phyloP scores from a whole-genome alignment of 2,797 vertebrate species.

The Kryptopterus vitreolus region DNA sequence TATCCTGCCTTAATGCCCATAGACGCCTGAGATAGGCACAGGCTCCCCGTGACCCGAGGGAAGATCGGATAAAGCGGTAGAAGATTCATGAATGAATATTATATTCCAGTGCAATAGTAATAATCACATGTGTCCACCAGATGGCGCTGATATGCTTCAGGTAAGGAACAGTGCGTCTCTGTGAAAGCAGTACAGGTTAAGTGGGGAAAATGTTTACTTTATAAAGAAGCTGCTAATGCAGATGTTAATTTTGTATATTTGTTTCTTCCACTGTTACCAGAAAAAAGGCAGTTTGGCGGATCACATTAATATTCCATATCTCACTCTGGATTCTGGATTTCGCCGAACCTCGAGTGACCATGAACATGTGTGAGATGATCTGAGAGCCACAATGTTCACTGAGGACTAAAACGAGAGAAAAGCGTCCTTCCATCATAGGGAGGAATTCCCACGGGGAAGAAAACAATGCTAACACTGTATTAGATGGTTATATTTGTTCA shows the following conservation, averaged over 20 bases:
- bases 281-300: neutral
- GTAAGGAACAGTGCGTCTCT: neutral
- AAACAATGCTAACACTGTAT: constrained; percentile 55
- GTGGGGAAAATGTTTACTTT: neutral
- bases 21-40: too few relatives aligned
- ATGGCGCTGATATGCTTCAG: constrained; percentile 13
- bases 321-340: neutral
- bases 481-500: constrained; percentile 34
- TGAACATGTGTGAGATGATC: constrained; percentile 32
- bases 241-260: neutral
- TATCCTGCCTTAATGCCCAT: too few relatives aligned
- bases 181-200: neutral
- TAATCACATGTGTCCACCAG: constrained; percentile 27
- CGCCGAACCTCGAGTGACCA: constrained; percentile 11
- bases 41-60: too few relatives aligned
- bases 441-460: constrained; percentile 31
- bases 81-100: too few relatives aligned
- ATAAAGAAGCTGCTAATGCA: neutral
- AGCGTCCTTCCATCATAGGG: neutral
- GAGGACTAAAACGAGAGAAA: constrained; percentile 26
- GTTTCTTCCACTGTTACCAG: neutral
- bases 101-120: neutral
- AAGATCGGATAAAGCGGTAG: too few relatives aligned
- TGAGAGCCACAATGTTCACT: constrained; percentile 28
- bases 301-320: neutral